These are phyloP conservation scores for Drosophila fungiperda DNA, from an alignment of 2,888 invertebrate species.

Conservation along the genomic window DNA sequence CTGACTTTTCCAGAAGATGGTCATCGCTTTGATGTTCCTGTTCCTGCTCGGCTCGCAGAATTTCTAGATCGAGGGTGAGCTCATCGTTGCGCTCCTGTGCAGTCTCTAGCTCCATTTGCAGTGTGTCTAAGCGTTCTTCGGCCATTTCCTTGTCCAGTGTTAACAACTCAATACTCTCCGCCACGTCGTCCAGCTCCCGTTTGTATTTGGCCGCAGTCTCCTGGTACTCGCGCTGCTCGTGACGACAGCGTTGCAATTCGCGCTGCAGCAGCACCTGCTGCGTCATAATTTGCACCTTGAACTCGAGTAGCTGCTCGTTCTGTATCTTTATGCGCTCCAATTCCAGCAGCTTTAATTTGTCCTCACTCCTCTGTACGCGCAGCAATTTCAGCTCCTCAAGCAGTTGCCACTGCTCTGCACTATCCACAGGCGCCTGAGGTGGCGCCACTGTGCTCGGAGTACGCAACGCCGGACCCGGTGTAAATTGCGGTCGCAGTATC, in stretches of 20 bases:
- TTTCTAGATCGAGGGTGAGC: conserved; percentile 93
- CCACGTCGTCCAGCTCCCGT: conserved; percentile 96
- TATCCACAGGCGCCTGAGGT: conserved; percentile 39
- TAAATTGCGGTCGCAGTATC: conserved; percentile 94
- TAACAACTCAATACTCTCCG: conserved; percentile 98
- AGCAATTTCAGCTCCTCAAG: conserved; percentile 96
- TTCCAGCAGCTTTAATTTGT: conserved; percentile 95
- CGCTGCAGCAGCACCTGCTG: conserved; percentile 93
- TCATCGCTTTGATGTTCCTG: conserved; percentile 76
- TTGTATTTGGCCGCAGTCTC: conserved; percentile 93
- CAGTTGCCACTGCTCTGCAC: conserved; percentile 60
- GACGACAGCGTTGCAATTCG: conserved; percentile 93
- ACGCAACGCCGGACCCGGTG: conserved; percentile 92
- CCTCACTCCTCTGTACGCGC: conserved; percentile 93
- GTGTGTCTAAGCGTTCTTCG: conserved; percentile 94
- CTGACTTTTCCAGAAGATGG: conserved; percentile 52
- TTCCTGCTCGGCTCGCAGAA: conserved; percentile 91
- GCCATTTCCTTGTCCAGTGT: conserved; percentile 99
- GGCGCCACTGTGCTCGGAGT: conserved; percentile 85
- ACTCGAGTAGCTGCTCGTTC: conserved; percentile 96
- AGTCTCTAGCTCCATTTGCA: conserved; percentile 94
- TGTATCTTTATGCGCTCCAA: conserved; percentile 95
- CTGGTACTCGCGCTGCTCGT: conserved; percentile 94
- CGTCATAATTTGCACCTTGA: conserved; percentile 97
- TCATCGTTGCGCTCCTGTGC: conserved; percentile 96